A percentile compares a stretch with the other conserved stretches of the same genome.
phyloP scores from a whole-genome alignment of 2,888 invertebrate genomes.

The Trimorus sp. region DNA sequence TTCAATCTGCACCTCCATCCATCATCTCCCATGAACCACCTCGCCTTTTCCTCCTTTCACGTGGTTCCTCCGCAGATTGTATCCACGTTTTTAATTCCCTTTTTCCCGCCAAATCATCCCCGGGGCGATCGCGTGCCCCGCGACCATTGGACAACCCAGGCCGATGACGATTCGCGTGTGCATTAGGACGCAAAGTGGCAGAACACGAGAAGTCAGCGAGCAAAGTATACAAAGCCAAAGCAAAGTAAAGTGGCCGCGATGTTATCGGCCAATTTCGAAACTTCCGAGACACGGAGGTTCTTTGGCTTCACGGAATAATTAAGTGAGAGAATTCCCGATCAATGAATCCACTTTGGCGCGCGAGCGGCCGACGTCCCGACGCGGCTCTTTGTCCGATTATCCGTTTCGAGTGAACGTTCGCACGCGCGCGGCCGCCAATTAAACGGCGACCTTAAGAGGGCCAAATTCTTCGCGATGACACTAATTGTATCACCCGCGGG shows the following conservation, averaged over 20 bases:
- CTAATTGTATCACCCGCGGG: constrained; percentile 30
- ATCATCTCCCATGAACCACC: too few species aligned
- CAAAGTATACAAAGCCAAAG: constrained; percentile 56
- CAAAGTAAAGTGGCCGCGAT: constrained; percentile 56
- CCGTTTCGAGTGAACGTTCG: constrained; percentile 31
- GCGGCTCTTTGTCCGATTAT: constrained; percentile 42
- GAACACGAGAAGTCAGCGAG: constrained; percentile 57
- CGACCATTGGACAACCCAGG: constrained; percentile 18
- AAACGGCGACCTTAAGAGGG: constrained; percentile 32
- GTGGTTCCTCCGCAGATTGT: too few species aligned
- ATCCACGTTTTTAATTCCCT: too few species aligned
- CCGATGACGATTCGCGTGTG: constrained; percentile 43
- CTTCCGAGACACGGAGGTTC: constrained; percentile 59
- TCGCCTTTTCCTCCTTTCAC: too few species aligned
- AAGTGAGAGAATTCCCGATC: constrained; percentile 55
- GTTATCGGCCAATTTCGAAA: constrained; percentile 62
- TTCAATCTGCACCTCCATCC: too few species aligned
- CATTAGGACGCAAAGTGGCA: constrained; percentile 47
- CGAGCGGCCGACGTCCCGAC: neutral
- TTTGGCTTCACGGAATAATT: constrained; percentile 60
- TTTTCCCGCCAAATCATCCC: constrained; percentile 9
- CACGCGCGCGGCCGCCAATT: constrained; percentile 39
- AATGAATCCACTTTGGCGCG: constrained; percentile 45
- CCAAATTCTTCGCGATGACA: constrained; percentile 39
- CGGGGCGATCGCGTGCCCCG: constrained; percentile 16